Percentiles rank a stretch among this genome's conserved stretches.
Evolutionary conservation across 2,113 vertebrate genomes (phyloP).

Genomic region (Gracilinanus agilis): DNA sequence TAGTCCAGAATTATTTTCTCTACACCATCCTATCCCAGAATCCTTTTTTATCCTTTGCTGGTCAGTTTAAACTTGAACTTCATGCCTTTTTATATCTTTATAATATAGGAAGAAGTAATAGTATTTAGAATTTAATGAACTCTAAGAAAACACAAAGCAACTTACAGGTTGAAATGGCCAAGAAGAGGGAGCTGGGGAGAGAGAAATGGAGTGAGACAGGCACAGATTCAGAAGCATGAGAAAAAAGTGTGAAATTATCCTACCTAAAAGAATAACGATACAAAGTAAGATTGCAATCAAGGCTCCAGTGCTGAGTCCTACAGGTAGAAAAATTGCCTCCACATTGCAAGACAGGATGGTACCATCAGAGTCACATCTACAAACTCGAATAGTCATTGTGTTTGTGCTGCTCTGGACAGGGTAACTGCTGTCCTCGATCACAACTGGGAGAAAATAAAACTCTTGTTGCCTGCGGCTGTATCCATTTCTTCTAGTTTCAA

Average conservation of each 20-base stretch:
- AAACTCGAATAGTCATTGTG: slow-evolving; percentile 96
- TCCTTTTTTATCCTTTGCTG: background rate
- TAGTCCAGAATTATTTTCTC: background rate
- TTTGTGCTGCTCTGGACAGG: slow-evolving; percentile 96
- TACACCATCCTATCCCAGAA: background rate
- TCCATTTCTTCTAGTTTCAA: slow-evolving; percentile 91
- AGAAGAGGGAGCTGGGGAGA: background rate
- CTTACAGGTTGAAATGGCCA: background rate
- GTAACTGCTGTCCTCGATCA: slow-evolving; percentile 96
- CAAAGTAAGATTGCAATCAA: slow-evolving; percentile 97
- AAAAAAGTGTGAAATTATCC: slow-evolving; percentile 72
- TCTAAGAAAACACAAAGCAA: background rate
- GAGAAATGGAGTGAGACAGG: background rate
- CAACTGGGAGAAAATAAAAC: slow-evolving; percentile 92
- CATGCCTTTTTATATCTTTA: background rate
- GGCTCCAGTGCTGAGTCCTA: slow-evolving; percentile 97
- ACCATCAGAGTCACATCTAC: slow-evolving; percentile 93
- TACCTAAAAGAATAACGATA: slow-evolving; percentile 95
- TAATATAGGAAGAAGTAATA: background rate
- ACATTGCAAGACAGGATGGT: slow-evolving; percentile 95
- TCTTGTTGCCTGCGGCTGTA: slow-evolving; percentile 95
- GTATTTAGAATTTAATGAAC: background rate
- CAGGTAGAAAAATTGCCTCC: slow-evolving; percentile 96
- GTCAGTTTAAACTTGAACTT: background rate
- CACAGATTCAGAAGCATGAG: background rate